A percentile compares a stretch with the other conserved stretches of the same genome.
These are phyloP conservation scores for Eupleurogrammus muticus DNA, from an alignment of 2,797 vertebrate genomes.

Conservation along the genomic window DNA sequence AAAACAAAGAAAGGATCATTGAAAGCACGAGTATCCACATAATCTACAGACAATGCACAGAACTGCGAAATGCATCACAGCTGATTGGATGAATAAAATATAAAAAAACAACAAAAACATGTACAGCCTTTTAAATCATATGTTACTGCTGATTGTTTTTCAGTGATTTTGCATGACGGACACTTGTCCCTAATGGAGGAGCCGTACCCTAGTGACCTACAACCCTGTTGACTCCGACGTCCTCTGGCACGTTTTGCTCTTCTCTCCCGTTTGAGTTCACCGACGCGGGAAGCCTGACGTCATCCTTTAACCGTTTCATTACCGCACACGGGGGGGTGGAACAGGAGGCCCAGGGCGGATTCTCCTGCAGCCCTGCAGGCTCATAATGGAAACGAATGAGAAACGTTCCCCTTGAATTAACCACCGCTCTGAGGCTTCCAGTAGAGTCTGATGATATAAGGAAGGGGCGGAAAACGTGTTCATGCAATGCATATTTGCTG, in stretches of 20 bases:
- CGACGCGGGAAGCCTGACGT: constrained; percentile 43
- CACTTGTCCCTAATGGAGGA: constrained; percentile 8
- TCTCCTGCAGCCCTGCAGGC: constrained; percentile 11
- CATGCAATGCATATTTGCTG: background rate
- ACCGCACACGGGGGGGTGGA: constrained; percentile 27
- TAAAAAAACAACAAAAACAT: background rate
- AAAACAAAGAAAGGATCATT: constrained; percentile 54
- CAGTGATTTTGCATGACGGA: background rate
- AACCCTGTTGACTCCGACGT: constrained; percentile 13
- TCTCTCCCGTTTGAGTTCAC: constrained; percentile 50
- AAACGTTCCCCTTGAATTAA: constrained; percentile 41
- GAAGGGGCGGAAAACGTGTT: background rate
- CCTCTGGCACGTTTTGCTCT: constrained; percentile 34
- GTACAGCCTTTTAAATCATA: background rate
- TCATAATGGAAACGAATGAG: constrained; percentile 18
- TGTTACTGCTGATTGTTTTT: background rate
- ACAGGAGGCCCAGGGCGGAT: constrained; percentile 6
- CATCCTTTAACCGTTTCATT: constrained; percentile 56
- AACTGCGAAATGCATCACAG: background rate
- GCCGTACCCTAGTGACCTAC: background rate
- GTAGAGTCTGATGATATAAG: constrained; percentile 1
- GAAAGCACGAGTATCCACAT: constrained; percentile 3
- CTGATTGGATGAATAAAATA: background rate
- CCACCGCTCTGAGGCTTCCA: constrained; percentile 7
- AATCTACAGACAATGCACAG: constrained; percentile 6